Base-by-base conservation (phyloP, 2,797 vertebrate genomes). In the Toxotes lorentzi region DNA sequence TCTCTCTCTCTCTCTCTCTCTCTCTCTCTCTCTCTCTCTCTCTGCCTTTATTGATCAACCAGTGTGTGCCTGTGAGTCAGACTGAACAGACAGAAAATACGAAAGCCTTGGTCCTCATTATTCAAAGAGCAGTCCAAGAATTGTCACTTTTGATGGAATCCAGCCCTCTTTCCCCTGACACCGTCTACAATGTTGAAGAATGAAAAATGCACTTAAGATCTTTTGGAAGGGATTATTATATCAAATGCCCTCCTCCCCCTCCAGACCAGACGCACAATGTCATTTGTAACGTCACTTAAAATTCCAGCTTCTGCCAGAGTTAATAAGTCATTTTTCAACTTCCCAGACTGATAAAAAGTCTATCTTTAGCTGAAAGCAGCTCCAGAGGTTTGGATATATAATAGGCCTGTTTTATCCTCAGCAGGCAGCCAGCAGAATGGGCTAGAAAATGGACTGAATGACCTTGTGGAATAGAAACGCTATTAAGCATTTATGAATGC, bases 31-130 rank as follows among this genome's bases (percentile, higher is more conserved):
- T 71, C 70, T 67, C 66, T 81, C 38, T 47, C 40, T 70, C 40
- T 70, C 17, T 56, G 80, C 40, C 70, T 59, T 27, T 83, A 93
- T 93, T 77, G 93, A 94, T 93, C 88, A 81, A 53, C 70, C 43
- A 77, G 78, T 54, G 77, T 83, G 79, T 48, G 87, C 83, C 81
- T 85, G 70, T 43, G 24, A 88, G 87, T 79, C 74, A 76, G 70
- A 81, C 70, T 21, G 60, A 84, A 78, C 59, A 64, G 75, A 79
- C 57, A 67, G 67, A 8, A 10, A 14, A 16, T 57, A 54, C 62
- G 56, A 79, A 75, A 53, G 13, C 30, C 58, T 67, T 34, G n/a
- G 21, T 76, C 53, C 70, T 85, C 88, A 70, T 89, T 75, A 88
- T 79, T 91, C 83, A 88, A 71, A 85, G 67, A 85, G 78, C 73